phyloP scores from a whole-genome alignment of 2,888 invertebrate genomes.

The Drosophila lacicola region DNA sequence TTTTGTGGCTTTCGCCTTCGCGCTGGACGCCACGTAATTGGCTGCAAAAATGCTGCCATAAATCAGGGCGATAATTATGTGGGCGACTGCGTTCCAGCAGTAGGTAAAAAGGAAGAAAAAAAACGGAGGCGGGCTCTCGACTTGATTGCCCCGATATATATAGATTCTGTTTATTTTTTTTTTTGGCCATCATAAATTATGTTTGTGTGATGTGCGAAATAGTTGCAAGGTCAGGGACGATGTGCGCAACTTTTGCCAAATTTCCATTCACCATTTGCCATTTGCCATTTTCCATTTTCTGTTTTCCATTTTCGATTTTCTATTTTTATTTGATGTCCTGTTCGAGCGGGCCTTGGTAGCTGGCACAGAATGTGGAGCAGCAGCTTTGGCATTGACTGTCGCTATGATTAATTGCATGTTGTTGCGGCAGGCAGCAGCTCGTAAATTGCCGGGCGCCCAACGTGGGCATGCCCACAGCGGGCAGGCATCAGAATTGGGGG shows the following conservation, averaged over 20 bases:
- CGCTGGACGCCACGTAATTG: slow-evolving; percentile 68
- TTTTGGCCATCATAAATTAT: slow-evolving; percentile 65
- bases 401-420: slow-evolving; percentile 72
- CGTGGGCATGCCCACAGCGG: slow-evolving; percentile 51
- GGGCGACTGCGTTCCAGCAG: slow-evolving; percentile 68
- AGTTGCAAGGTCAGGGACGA: slow-evolving; percentile 53
- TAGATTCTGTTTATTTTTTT: not conserved
- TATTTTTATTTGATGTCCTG: slow-evolving; percentile 4
- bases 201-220: slow-evolving; percentile 69
- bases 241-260: slow-evolving; percentile 17
- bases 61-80: slow-evolving; percentile 82
- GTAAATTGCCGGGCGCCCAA: slow-evolving; percentile 66
- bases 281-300: slow-evolving; percentile 1
- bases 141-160: not conserved
- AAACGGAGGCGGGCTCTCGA: not conserved
- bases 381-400: slow-evolving; percentile 42
- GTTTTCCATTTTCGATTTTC: not conserved
- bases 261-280: slow-evolving; percentile 7
- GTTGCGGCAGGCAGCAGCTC: slow-evolving; percentile 49
- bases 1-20: slow-evolving; percentile 1
- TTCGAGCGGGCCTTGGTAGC: slow-evolving; percentile 27
- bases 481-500: not conserved
- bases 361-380: slow-evolving; percentile 46
- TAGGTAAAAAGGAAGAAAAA: slow-evolving; percentile 6
- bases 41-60: slow-evolving; percentile 78